These are phyloP conservation scores for Smittia sp. DNA, from an alignment of 2,888 invertebrate genomes.

Conservation along the genomic window DNA sequence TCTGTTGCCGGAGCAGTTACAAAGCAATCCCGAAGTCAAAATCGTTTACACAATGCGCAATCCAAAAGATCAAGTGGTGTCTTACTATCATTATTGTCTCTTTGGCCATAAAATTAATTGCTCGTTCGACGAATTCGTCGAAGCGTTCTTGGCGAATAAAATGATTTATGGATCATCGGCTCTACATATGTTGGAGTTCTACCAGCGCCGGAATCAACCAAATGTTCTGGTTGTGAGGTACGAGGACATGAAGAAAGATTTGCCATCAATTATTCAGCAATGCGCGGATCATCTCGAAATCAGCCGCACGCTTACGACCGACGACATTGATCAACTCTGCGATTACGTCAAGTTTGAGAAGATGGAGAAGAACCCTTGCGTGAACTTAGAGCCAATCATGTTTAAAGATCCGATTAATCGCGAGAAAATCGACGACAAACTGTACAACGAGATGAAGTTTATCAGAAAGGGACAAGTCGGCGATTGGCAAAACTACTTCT, in stretches of 20 bases:
- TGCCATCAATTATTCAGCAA: conserved; percentile 62
- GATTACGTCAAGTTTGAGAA: conserved; percentile 75
- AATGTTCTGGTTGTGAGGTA: conserved; percentile 77
- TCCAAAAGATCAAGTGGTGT: conserved; percentile 87
- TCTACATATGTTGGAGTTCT: conserved; percentile 66
- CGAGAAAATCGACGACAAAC: conserved; percentile 54
- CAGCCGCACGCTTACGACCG: conserved; percentile 56
- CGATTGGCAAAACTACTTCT: conserved; percentile 74
- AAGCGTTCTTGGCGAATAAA: conserved; percentile 67
- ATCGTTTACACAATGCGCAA: conserved; percentile 84
- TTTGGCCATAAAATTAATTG: conserved; percentile 63
- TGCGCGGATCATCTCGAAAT: conserved; percentile 63
- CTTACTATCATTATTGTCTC: conserved; percentile 80
- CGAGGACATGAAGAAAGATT: conserved; percentile 77
- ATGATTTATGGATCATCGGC: conserved; percentile 65
- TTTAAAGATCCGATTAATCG: background rate
- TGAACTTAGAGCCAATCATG: conserved; percentile 68
- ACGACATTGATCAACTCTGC: conserved; percentile 65
- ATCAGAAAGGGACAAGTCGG: conserved; percentile 77
- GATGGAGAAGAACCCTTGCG: conserved; percentile 77
- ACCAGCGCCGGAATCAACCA: conserved; percentile 62
- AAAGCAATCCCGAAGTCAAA: conserved; percentile 53
- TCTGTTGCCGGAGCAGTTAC: conserved; percentile 64
- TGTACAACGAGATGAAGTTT: conserved; percentile 60
- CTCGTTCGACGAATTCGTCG: conserved; percentile 71